Evolutionary conservation across 2,888 invertebrate genomes (phyloP), one percentile per base, ranked within the genome.

Genomic region (Ganaspis brasiliensis): DNA sequence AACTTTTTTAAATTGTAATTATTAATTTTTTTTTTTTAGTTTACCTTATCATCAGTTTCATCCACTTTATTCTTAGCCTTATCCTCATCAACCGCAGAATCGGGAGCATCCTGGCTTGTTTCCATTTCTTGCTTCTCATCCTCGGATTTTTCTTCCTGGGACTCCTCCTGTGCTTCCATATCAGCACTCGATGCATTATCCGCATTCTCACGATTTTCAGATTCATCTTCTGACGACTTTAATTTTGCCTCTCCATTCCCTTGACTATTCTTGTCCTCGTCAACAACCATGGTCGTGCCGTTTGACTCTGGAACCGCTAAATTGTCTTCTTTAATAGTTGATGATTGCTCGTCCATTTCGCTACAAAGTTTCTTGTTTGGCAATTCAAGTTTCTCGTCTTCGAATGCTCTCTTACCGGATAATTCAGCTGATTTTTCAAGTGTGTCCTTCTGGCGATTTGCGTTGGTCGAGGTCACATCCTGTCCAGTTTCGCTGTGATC

Each of bases 401-500:
- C 85, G 0, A 85, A 79, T 21, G 76, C 73, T 63, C 89, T 83
- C 37, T 90, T 89, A 2, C 75, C 77, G 14, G 77, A 63, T 21
- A 78, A 72, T 72, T 81, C 82, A 59, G 74, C 74, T 4, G 52
- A 31, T 26, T 24, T 55, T 2, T 79, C 55, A n/a, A 52, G 3
- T n/a, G 75, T 49, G 59, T 77, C 75, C 14, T 72, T 72, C 12
- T 79, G 76, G n/a, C 70, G 2, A 9, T 76, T 72, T 45, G 76
- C 75, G 59, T 71, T 2, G 56, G 79, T n/a, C 49, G 81, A 74
- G 72, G 79, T 84, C 24, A 78, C 77, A 10, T 82, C 74, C 57
- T 73, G 74, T 1, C 81, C 74, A 63, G 82, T 78, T 56, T 84
- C 84, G 24, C 84, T 86, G 49, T 85, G 86, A 81, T 88, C 87